A percentile compares a stretch with the other conserved stretches of the same genome.
These are phyloP conservation scores for Atherinomorus stipes DNA, from an alignment of 2,113 vertebrate genomes.

Conservation along the genomic window DNA sequence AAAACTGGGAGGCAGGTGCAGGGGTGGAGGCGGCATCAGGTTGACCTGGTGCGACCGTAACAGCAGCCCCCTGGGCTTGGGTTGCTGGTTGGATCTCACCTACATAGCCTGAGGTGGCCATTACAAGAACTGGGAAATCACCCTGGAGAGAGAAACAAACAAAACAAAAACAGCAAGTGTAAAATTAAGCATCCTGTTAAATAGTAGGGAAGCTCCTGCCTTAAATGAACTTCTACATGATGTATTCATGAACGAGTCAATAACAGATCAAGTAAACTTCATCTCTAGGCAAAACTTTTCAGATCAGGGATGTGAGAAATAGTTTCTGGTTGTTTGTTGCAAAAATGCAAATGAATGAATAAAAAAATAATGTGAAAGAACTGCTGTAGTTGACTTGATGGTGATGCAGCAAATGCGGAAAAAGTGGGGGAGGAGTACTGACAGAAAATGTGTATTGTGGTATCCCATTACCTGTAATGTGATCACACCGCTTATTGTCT, in stretches of 20 bases:
- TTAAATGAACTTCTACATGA: neutral
- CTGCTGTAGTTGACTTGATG: constrained; percentile 19
- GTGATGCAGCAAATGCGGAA: constrained; percentile 17
- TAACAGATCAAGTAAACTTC: too few species aligned
- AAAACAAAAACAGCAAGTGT: neutral
- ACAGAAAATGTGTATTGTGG: constrained; percentile 48
- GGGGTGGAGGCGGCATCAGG: constrained; percentile 67
- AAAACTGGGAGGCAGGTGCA: constrained; percentile 65
- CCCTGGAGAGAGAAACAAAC: constrained; percentile 47
- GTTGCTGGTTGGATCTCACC: constrained; percentile 88
- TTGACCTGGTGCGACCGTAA: constrained; percentile 77
- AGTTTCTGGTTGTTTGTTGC: constrained; percentile 1
- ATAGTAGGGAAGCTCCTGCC: neutral
- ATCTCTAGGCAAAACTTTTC: too few species aligned
- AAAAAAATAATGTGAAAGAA: neutral
- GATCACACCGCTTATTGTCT: constrained; percentile 49
- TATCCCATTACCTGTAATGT: constrained; percentile 76
- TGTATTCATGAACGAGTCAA: too few species aligned
- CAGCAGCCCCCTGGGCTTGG: constrained; percentile 81
- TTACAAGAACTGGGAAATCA: constrained; percentile 75
- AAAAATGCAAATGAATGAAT: constrained; percentile 12
- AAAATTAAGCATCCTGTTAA: neutral
- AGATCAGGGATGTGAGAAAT: neutral
- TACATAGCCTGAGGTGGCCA: constrained; percentile 92
- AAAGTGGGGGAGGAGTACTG: constrained; percentile 34